Base-by-base conservation (phyloP, 2,113 vertebrate species). In the Galbula dea region DNA sequence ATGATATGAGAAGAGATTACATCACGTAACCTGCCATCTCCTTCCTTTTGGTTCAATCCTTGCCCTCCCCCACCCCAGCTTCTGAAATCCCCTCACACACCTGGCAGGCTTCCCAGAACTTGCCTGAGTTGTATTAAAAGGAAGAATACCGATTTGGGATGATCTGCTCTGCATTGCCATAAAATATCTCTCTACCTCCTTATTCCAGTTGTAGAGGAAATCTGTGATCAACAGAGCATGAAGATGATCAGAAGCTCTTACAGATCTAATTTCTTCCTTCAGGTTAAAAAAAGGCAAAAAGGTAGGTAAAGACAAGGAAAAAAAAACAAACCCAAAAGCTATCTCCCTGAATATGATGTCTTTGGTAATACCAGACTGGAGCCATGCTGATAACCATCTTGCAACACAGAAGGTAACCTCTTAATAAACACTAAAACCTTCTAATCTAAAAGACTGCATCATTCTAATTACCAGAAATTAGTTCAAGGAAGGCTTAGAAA, bases 341-440 rank as follows among this genome's bases (percentile, higher is more conserved):
- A n/a, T 43, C 55, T 58, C 65, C 63, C 30, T 86, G 89, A 90
- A 74, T 85, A 81, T 43, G 77, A 27, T 23, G 58, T n/a, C 43
- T 69, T 88, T 37, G 87, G 71, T 87, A 93, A 58, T 55, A 75
- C 69, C 82, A 89, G 79, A 34, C 71, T 66, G 82, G 82, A 89
- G 20, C 59, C 95, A 90, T 3, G 94, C 94, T 97, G 96, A 61
- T 84, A 96, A 91, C 73, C 91, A 93, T 94, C 96, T 94, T 96
- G 91, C 82, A 65, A 65, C 89, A 61, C 93, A 96, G 93, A 96
- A 97, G 91, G 91, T 49, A 88, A 79, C 82, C 91, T 94, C 86
- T 96, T 95, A 95, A 96, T 96, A 93, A 96, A 96, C 91, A 92
- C 83, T 95, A 96, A 96, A 96, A 61, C 96, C 83, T 96, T 94